These are phyloP conservation scores for Pangasius krempfi DNA, from an alignment of 2,797 vertebrate species.

Conservation along the genomic window DNA sequence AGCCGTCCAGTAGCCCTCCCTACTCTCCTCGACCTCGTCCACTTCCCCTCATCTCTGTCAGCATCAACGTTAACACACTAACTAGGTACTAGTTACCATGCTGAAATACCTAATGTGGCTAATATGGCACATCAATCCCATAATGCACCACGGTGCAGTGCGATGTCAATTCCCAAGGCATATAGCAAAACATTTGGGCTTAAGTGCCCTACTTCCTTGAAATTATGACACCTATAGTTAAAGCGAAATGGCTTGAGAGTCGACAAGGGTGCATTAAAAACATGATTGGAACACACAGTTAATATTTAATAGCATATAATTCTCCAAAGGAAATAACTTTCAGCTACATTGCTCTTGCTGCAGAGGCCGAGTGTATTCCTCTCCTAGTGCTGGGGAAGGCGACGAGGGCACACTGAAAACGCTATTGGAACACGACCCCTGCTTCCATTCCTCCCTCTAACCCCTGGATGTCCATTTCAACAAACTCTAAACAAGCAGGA, in stretches of 20 bases:
- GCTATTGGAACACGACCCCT: background rate
- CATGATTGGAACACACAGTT: background rate
- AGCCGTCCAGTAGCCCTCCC: conserved; percentile 76
- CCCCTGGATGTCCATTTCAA: background rate
- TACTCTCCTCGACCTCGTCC: background rate
- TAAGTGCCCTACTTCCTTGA: background rate
- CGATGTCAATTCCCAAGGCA: background rate
- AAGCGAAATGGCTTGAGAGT: background rate
- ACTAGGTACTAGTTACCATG: background rate
- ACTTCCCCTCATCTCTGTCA: background rate
- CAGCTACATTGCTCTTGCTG: background rate
- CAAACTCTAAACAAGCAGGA: background rate
- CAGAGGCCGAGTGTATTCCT: background rate
- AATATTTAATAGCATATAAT: background rate
- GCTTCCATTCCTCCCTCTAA: background rate
- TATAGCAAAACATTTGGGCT: background rate
- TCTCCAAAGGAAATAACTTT: background rate
- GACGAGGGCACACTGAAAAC: background rate
- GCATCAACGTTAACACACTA: background rate
- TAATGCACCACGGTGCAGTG: background rate
- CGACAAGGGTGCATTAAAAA: background rate
- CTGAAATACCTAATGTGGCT: background rate
- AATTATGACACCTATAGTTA: background rate
- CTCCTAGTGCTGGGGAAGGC: background rate
- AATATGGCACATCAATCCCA: background rate